These are phyloP conservation scores for Xestoiulus laeticollis DNA, from an alignment of 2,888 invertebrate genomes.

Conservation along the genomic window DNA sequence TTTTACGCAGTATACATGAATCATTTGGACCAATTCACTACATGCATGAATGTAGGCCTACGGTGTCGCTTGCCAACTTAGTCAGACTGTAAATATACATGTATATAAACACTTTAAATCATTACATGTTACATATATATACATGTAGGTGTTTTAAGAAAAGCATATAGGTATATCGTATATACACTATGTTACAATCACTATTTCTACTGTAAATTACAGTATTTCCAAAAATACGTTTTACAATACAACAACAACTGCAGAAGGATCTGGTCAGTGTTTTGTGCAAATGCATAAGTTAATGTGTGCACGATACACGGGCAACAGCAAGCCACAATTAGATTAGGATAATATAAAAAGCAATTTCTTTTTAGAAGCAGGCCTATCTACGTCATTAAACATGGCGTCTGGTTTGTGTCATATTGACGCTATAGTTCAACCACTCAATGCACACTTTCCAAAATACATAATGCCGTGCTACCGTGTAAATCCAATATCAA, in stretches of 20 bases:
- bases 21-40: too few relatives aligned
- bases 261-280: conserved; percentile 17
- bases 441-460: not conserved
- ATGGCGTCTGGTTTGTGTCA: conserved; percentile 26
- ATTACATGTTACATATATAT: too few relatives aligned
- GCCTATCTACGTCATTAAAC: conserved; percentile 19
- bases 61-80: too few relatives aligned
- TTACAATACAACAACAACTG: not conserved
- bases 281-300: conserved; percentile 4
- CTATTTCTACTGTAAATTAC: too few relatives aligned
- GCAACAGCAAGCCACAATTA: conserved; percentile 9
- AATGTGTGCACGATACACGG: conserved; percentile 15
- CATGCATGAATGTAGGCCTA: too few relatives aligned
- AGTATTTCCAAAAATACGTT: too few relatives aligned
- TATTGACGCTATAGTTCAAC: not conserved
- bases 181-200: not conserved
- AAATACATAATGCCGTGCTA: not conserved
- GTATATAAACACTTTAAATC: too few relatives aligned
- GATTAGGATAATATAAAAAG: conserved; percentile 9
- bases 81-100: too few relatives aligned
- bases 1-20: too few relatives aligned
- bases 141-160: too few relatives aligned
- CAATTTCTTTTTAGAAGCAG: not conserved
- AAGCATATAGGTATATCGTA: not conserved
- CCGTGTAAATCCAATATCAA: too few relatives aligned